Base-by-base conservation (phyloP, 35 echinoderm and acorn worm species). In the Chiridota heheva region DNA sequence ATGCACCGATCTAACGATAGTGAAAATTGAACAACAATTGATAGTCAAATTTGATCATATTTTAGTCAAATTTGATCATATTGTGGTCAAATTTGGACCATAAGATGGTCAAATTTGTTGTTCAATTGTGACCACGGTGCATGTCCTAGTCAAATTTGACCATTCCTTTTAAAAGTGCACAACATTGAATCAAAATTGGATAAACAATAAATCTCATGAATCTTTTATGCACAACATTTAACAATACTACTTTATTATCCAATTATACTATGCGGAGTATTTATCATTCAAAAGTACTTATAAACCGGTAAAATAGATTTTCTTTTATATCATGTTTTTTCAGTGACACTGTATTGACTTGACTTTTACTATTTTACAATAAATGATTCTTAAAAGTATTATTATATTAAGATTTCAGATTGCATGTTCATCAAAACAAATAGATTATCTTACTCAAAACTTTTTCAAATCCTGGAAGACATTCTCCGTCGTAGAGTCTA, bases 401-500 rank as follows among this genome's bases (percentile, higher is more conserved):
- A 22, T 22, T 13, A 10, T 53, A 53, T 13, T 53, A 22, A 13
- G 48, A 53, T 10, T 13, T 13, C 10, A 53, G 10, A 22, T 10
- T 53, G 10, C 10, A 53, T 53, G 48, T 53, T 10, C 10, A 22
- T 53, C 22, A 10, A 53, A 22, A 53, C 48, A 10, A 53, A 53
- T 53, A 13, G 10, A 53, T 53, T 53, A 10, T 13, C 48, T 53
- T 53, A 78, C 75, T 37, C 17, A 60, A 34, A 28, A 78, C 4
- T 27, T 56, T 76, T 48, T 78, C 75, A 27, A 84, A 64, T 36
- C 87, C 87, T 13, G 39, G 46, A 26, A 90, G 70, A 62, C 87
- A 90, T 45, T 90, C 87, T 22, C 87, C 87, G 31, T 75, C 36
- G 38, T 90, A 90, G 17, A 73, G 51, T 2, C 22, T 38, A 35